phyloP scores from a whole-genome alignment of 2,888 invertebrate genomes.

The Harpagoxenus sublaevis region DNA sequence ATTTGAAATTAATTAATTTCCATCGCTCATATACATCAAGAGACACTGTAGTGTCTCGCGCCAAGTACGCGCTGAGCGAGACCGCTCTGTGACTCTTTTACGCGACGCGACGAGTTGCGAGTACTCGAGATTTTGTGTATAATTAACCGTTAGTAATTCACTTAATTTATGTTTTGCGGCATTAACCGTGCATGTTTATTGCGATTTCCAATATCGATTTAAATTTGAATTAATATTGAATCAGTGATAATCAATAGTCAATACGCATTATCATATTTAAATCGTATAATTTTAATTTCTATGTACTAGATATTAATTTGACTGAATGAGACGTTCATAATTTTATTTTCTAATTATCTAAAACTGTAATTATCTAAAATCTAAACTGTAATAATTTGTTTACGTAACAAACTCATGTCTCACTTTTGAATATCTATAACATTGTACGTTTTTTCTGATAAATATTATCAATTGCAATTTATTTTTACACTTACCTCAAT shows the following conservation, averaged over 20 bases:
- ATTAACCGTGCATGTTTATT: background rate
- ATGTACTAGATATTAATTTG: background rate
- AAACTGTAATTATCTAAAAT: background rate
- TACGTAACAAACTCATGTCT: background rate
- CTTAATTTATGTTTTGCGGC: slow-evolving; percentile 1
- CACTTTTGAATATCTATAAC: background rate
- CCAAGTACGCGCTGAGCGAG: no score
- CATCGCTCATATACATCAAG: no score
- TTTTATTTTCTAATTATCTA: background rate
- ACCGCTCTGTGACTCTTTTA: no score
- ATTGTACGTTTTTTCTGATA: no score
- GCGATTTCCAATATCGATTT: slow-evolving; percentile 14
- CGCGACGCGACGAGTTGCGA: no score
- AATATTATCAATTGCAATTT: no score
- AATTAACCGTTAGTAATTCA: slow-evolving; percentile 29
- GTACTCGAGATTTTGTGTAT: background rate
- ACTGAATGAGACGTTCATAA: background rate
- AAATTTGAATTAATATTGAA: slow-evolving; percentile 10
- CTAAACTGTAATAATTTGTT: background rate
- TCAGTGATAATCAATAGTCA: background rate
- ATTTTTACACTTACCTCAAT: background rate
- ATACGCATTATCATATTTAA: background rate
- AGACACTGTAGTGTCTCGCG: no score
- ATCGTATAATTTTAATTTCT: slow-evolving; percentile 22
- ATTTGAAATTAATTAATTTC: slow-evolving; percentile 7